Percentiles rank a stretch among this genome's conserved stretches.
Conservation (phyloP, 2,797 vertebrate genomes). For the Scolopax bukidnonensis region DNA sequence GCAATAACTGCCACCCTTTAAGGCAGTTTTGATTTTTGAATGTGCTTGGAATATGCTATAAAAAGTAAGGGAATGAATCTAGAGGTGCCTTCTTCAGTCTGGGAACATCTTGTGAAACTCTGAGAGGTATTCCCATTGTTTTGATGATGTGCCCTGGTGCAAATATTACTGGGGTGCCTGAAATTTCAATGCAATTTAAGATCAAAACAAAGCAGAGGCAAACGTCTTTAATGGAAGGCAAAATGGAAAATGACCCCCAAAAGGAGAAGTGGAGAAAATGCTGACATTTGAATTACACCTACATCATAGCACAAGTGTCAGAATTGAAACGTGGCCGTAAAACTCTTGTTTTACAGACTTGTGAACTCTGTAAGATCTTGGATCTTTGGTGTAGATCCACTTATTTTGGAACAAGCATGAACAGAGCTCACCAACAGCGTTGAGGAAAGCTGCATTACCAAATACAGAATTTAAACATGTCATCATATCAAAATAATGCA, state of each 20-base stretch:
- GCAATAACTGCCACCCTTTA: neutral
- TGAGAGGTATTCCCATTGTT: neutral
- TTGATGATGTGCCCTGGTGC: neutral
- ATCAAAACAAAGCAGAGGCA: neutral
- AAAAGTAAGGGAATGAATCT: neutral
- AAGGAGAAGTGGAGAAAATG: constrained; percentile 7
- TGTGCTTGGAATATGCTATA: neutral
- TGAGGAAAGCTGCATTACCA: neutral
- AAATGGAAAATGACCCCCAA: neutral
- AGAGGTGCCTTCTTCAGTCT: neutral
- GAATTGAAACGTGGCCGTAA: neutral
- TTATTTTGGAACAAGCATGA: neutral
- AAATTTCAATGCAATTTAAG: neutral
- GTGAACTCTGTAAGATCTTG: neutral
- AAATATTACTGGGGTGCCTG: neutral
- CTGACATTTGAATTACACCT: constrained; percentile 37
- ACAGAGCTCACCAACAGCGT: neutral
- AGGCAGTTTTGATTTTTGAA: neutral
- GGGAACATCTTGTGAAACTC: neutral
- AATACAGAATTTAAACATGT: neutral
- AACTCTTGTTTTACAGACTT: neutral
- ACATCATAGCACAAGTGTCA: neutral
- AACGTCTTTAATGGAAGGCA: neutral
- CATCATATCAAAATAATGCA: neutral
- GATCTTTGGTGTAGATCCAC: neutral